Base-by-base conservation (phyloP, 2,888 invertebrate species). In the Heteromurus nitidus region DNA sequence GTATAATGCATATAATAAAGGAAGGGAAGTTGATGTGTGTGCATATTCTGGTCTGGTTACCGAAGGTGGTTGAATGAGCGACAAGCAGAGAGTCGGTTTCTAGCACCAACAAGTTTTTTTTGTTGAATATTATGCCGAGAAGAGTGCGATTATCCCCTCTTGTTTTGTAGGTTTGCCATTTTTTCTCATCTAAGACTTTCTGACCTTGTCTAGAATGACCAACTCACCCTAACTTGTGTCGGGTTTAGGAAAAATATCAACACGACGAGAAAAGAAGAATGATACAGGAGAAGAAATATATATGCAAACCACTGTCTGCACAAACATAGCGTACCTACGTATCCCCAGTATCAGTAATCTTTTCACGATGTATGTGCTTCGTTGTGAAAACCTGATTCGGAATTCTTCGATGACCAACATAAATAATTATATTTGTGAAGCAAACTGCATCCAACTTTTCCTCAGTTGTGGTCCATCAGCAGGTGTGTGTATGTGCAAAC, bases 311-410 rank as follows among this genome's bases (percentile, higher is more conserved):
- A 60, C 28, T 24, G 11, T 22, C 24, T 60, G 60, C 64, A 31
- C 30, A 11, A 28, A 47, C 58, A 58, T 58, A 26, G 24, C 53
- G 13, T 55, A 22, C 24, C 22, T n/a, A 55, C 22, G 22, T 20
- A 20, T 5, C 2, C 58, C 24, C 9, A 20, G 28, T 22, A 76
- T 65, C 55, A 58, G 73, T 31, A 47, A 73, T 73, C 64, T 30
- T 50, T n/a, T 55, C 42, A 76, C 31, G 47, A 67, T 58, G 22
- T 28, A 1, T 11, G 22, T 16, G 42, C 20, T 5, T 28, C 28
- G 55, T 64, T 31, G 28, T 28, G 47, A 75, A 68, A 68, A 76
- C 76, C 68, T 76, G 76, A 68, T 76, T 76, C 58, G 28, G 60
- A 67, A 47, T 68, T 47, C 30, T 9, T 44, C 44, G 16, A 44